Evolutionary conservation across 2,113 vertebrate species (phyloP).

Genomic region (Catharus fuscescens): DNA sequence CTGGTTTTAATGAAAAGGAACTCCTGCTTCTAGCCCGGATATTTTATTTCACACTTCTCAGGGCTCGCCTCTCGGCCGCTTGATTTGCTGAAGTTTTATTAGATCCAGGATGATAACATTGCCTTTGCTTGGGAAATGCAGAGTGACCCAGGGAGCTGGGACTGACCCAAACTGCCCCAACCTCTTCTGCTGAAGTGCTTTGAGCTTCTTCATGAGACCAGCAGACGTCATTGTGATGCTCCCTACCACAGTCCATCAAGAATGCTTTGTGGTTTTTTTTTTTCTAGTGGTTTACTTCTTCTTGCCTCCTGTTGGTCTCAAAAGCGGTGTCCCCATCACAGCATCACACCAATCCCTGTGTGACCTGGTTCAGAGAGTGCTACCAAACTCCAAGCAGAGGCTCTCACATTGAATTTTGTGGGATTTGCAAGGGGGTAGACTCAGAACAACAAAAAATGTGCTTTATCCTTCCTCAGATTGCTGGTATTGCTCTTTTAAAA

Average conservation of each 20-base stretch:
- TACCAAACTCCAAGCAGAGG: not conserved
- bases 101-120: not conserved
- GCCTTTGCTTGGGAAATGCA: not conserved
- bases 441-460: not conserved
- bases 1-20: slow-evolving; percentile 45
- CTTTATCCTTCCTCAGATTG: not conserved
- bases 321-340: not conserved
- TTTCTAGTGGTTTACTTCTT: not conserved
- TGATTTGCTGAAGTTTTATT: slow-evolving; percentile 8
- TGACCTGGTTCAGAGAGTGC: not conserved
- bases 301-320: not conserved
- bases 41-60: slow-evolving; percentile 39
- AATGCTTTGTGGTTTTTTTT: accelerated
- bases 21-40: not conserved
- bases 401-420: accelerated
- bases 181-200: not conserved
- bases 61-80: not conserved
- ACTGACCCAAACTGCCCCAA: not conserved
- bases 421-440: not conserved
- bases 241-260: not conserved
- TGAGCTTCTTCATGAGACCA: not conserved
- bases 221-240: accelerated
- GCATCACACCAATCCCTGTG: not conserved
- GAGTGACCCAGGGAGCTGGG: not conserved
- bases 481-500: accelerated